Evolutionary conservation across 2,113 vertebrate genomes (phyloP).

Genomic region (Desmodus rotundus): DNA sequence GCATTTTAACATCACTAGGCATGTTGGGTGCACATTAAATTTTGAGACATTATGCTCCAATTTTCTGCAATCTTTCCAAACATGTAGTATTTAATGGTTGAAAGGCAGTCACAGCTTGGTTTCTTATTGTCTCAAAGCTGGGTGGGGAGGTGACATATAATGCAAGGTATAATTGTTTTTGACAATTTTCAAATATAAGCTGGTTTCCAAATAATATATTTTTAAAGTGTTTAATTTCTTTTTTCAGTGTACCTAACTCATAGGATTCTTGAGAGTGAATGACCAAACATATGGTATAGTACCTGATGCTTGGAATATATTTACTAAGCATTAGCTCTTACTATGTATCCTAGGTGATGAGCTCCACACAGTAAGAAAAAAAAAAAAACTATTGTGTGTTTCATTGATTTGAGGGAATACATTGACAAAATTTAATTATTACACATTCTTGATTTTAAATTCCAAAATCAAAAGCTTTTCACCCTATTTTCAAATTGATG

Average conservation of each 20-base stretch:
- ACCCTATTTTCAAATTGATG: not conserved
- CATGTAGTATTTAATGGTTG: too few species aligned
- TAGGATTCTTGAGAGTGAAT: not conserved
- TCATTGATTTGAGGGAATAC: not conserved
- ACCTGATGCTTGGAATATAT: not conserved
- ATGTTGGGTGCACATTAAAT: not conserved
- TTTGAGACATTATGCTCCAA: not conserved
- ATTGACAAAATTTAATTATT: not conserved
- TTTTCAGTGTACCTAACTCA: not conserved
- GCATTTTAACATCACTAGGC: not conserved
- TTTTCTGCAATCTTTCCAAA: not conserved
- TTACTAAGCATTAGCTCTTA: not conserved
- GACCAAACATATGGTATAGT: not conserved
- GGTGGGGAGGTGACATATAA: fast-evolving
- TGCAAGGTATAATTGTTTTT: not conserved
- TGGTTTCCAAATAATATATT: not conserved
- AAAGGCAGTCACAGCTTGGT: not conserved
- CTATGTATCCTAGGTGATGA: not conserved
- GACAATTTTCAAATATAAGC: not conserved
- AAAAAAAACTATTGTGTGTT: not conserved
- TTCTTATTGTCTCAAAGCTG: not conserved
- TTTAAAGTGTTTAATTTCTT: not conserved
- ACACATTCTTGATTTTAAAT: not conserved
- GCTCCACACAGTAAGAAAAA: not conserved
- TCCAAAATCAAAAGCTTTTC: not conserved